Evolutionary conservation across 2,888 invertebrate genomes (phyloP).

Genomic region (Rutpela maculata): DNA sequence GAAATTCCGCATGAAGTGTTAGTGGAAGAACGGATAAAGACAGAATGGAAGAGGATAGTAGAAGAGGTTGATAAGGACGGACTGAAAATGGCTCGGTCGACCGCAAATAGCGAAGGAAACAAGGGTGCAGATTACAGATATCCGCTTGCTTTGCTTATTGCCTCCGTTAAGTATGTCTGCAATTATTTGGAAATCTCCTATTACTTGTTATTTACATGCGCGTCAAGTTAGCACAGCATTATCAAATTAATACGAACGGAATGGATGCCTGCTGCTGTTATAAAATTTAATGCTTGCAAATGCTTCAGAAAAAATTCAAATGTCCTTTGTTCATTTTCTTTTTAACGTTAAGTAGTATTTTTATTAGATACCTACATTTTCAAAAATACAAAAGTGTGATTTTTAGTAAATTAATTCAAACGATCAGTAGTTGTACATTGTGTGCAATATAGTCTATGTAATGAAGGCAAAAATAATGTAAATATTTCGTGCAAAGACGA

Average conservation of each 20-base stretch:
- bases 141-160: conserved; percentile 69
- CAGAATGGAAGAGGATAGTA: conserved; percentile 62
- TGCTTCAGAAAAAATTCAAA: neutral
- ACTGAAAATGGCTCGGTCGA: conserved; percentile 70
- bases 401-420: neutral
- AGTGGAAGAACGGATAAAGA: conserved; percentile 66
- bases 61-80: conserved; percentile 64
- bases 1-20: conserved; percentile 67
- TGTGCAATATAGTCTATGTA: too few species aligned
- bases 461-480: too few species aligned
- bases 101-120: conserved; percentile 73
- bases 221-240: conserved; percentile 41
- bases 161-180: conserved; percentile 69
- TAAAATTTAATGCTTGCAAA: conserved; percentile 1
- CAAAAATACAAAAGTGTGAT: neutral
- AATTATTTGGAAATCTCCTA: conserved; percentile 68
- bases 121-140: conserved; percentile 73
- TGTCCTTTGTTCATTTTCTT: neutral
- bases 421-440: too few species aligned
- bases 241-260: conserved; percentile 23
- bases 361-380: neutral
- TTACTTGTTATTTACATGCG: conserved; percentile 55
- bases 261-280: neutral
- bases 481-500: too few species aligned
- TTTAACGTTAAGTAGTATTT: neutral